Conservation (phyloP, 2,888 invertebrate genomes). For the Dicyrtoma fusca region DNA sequence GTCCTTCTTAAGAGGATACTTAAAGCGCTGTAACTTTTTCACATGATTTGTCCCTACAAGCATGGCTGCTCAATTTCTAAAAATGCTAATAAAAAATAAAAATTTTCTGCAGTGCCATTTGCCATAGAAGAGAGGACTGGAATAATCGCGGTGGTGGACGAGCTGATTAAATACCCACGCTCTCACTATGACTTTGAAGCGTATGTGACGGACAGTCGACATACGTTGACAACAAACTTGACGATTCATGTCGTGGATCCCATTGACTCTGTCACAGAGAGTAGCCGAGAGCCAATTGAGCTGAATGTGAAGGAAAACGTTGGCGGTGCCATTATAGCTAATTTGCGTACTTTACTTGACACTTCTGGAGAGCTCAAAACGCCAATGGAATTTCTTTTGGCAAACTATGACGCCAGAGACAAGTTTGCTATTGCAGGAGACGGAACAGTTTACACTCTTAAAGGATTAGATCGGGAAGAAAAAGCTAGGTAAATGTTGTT, state of each 20-base stretch:
- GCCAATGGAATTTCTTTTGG: conserved; percentile 69
- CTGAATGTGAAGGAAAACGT: conserved; percentile 58
- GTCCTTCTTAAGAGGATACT: too few species aligned
- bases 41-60: too few species aligned
- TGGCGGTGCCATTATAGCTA: conserved; percentile 53
- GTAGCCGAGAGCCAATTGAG: conserved; percentile 72
- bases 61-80: neutral
- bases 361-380: conserved; percentile 38
- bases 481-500: conserved; percentile 67
- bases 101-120: conserved; percentile 71
- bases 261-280: conserved; percentile 72
- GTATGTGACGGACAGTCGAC: conserved; percentile 70
- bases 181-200: conserved; percentile 80
- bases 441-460: conserved; percentile 77
- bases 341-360: conserved; percentile 46
- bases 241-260: conserved; percentile 82
- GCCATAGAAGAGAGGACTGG: conserved; percentile 87
- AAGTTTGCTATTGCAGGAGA: conserved; percentile 76
- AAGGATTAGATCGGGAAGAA: conserved; percentile 76
- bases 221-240: conserved; percentile 77
- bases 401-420: conserved; percentile 80
- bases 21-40: too few species aligned
- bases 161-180: conserved; percentile 70
- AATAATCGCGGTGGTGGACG: conserved; percentile 81
- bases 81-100: neutral